Evolutionary conservation across 2,113 vertebrate genomes (phyloP), one percentile per base, ranked within the genome.

Genomic region (Ptilorrhoa leucosticta): DNA sequence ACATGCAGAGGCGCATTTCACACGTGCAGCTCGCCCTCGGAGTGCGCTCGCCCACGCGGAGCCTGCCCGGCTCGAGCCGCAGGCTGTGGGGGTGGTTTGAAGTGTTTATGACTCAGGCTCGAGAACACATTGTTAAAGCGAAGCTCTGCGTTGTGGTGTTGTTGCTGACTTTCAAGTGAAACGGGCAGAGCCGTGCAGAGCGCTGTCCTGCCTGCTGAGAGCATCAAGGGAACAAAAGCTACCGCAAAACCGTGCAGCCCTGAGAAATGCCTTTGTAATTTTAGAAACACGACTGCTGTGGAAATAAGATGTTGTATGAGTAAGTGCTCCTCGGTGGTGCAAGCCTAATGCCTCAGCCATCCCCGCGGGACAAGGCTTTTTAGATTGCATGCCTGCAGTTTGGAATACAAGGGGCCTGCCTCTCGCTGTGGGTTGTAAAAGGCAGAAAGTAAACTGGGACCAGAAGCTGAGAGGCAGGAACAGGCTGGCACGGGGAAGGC

Each of bases 51-150:
- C 95, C 94, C 83, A 91, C 93, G 3, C 87, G 2, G 83, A 84
- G 70, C 89, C 81, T 44, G 10, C 79, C 93, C 23, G 4, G 73
- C 27, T 57, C 7, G 14, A 83, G 78, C 91, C 53, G 3, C 91
- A 18, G 90, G 85, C 88, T 94, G 94, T 40, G 96, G 90, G 90
- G 93, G 94, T 79, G 90, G 92, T 83, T 69, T 11, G 3, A 54
- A 60, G 91, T 40, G 83, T 37, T 75, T 50, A 10, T 96, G 96
- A 95, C 94, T 94, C 94, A 95, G 39, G 57, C 92, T 94, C 7
- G 12, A 64, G 89, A 92, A 83, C 94, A 77, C 73, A 10, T 57
- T 79, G 92, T 89, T 71, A 45, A 47, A 84, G 81, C 77, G 15
- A 33, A 26, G 77, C 89, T 83, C 70, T 15, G 70, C 42, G 0